Evolutionary conservation across 1,140 invertebrate species (phyloP).

Genomic region (Drosophila orena): DNA sequence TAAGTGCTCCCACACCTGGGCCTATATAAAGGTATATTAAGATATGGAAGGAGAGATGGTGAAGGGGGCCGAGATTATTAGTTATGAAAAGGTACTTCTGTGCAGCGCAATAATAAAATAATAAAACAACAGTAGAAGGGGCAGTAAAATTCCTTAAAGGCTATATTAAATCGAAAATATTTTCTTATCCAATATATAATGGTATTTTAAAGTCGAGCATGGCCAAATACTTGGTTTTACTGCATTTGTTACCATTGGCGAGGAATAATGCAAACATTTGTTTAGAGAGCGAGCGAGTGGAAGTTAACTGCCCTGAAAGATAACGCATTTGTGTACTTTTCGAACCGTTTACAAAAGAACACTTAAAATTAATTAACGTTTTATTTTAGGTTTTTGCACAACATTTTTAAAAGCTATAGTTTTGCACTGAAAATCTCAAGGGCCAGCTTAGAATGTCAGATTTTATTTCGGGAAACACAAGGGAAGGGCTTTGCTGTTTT

Average conservation of each 20-base stretch:
- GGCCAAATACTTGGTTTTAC: background rate
- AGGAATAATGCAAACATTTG: conserved; percentile 40
- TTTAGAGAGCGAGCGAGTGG: background rate
- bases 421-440: background rate
- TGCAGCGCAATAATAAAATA: no score
- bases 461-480: background rate
- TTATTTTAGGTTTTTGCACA: background rate
- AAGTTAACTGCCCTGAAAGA: conserved; percentile 1
- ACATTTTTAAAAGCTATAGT: background rate
- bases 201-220: conserved; percentile 18
- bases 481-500: conserved; percentile 4
- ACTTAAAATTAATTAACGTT: conserved; percentile 1
- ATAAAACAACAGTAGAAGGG: no score
- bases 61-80: no score
- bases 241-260: conserved; percentile 11
- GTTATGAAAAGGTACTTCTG: no score
- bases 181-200: background rate
- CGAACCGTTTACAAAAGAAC: conserved; percentile 13
- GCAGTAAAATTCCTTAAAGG: no score
- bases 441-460: background rate
- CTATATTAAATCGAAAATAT: background rate
- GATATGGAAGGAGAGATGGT: background rate
- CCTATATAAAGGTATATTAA: background rate
- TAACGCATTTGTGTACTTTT: conserved; percentile 19
- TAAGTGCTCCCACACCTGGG: conserved; percentile 21